Base-by-base conservation (phyloP, 2,888 invertebrate genomes). In the Hartigia nigra region DNA sequence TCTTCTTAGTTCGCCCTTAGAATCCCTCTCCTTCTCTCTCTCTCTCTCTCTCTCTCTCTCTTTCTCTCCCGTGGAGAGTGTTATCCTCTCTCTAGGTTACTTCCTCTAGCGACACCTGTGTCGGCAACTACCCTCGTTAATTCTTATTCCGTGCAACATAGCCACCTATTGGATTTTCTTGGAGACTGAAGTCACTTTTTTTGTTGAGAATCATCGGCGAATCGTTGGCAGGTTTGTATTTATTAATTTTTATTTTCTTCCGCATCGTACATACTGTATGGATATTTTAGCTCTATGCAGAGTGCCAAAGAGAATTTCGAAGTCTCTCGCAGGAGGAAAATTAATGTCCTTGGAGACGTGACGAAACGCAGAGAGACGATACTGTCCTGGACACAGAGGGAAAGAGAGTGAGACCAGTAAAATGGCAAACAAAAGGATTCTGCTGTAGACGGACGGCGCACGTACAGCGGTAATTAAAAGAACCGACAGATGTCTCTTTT, bases 111-210 rank as follows among this genome's bases (percentile, higher is more conserved):
- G 90, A 89, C 90, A 91, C 90, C 90, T 90, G 90, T 87, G 90
- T 88, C 88, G 88, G 86, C 88, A 91, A 91, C 91, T 91, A 91
- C 90, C 90, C 91, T 91, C 91, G 91, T 91, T 91, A 91, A 91
- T 91, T 90, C 91, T 91, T 89, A 88, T 87, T 55, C 23, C 55
- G 23, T 23, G 23, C 55, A 23, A 9, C 55, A 23, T 55, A 9
- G 55, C 55, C 55, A 55, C 23, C 23, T 55, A 55, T 23, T 23
- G 55, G 23, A 55, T 55, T 55, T 23, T 55, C 55, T 9, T 23
- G 23, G 14, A 23, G 9, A 55, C 9, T 1, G 9, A 55, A 55
- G 55, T 23, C 55, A 55, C 9, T 9, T 55, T 23, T 55, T 55
- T 55, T 23, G 9, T 55, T 23, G 23, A 5, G 23, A 55, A 23